Percentiles rank a stretch among this genome's conserved stretches.
These are phyloP conservation scores for Fragum fragum DNA, from an alignment of 2,888 invertebrate genomes.

Conservation along the genomic window DNA sequence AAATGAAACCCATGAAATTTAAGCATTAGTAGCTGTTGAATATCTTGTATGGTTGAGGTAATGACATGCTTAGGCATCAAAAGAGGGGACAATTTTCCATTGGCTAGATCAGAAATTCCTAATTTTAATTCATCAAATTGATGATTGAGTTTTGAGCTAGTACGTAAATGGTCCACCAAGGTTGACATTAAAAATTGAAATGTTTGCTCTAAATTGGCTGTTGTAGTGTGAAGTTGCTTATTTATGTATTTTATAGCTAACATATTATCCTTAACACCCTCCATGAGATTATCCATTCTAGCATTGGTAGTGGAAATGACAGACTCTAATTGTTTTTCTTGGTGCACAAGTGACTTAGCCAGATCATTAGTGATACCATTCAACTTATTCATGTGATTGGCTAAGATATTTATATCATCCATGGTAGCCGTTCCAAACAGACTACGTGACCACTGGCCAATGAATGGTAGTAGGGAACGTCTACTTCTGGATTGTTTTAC, in stretches of 20 bases:
- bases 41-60: conserved; percentile 13
- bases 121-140: conserved; percentile 37
- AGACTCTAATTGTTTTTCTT: conserved; percentile 49
- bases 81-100: conserved; percentile 44
- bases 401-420: conserved; percentile 44
- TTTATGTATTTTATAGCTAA: conserved; percentile 40
- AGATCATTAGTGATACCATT: conserved; percentile 25
- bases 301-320: conserved; percentile 44
- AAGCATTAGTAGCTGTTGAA: conserved; percentile 25
- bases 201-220: conserved; percentile 30
- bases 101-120: conserved; percentile 33
- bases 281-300: conserved; percentile 45
- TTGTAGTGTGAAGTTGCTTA: not conserved
- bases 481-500: conserved; percentile 42
- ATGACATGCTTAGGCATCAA: conserved; percentile 34
- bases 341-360: conserved; percentile 23
- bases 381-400: conserved; percentile 43
- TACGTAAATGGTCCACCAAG: conserved; percentile 39
- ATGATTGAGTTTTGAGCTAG: conserved; percentile 12
- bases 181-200: no score
- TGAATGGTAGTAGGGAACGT: conserved; percentile 41
- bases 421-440: conserved; percentile 51
- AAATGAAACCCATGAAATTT: conserved; percentile 51
- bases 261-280: conserved; percentile 42
- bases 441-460: conserved; percentile 34